Percentiles rank a stretch among this genome's conserved stretches.
Conservation (phyloP, 2,113 vertebrate genomes). For the Trichechus manatus region DNA sequence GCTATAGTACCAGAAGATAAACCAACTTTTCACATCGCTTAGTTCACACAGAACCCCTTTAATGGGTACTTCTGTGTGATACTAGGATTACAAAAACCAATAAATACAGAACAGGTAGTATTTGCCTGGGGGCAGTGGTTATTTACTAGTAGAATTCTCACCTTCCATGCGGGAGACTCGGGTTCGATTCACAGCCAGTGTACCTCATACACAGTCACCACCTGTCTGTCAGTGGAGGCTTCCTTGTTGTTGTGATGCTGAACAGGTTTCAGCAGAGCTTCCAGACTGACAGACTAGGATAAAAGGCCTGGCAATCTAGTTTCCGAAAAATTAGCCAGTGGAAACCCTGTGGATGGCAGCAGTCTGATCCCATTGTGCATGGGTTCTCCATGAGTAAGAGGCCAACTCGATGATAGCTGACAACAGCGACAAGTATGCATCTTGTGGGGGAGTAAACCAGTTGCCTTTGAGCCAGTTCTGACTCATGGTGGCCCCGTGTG, state of each 20-base stretch:
- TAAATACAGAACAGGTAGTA: not conserved
- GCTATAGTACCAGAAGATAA: conserved; percentile 3
- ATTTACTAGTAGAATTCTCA: not conserved
- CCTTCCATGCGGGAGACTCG: not conserved
- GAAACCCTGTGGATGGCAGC: not conserved
- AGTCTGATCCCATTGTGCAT: not conserved
- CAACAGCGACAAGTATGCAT: not conserved
- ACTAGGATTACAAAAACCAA: conserved; percentile 8
- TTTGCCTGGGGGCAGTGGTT: not conserved
- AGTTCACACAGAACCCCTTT: conserved; percentile 6
- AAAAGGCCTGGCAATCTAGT: not conserved
- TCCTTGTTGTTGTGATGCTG: too few species aligned
- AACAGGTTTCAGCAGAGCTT: not conserved
- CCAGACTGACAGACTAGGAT: too few species aligned
- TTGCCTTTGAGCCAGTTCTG: not conserved
- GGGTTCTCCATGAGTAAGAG: not conserved
- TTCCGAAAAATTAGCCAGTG: not conserved
- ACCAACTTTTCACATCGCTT: not conserved
- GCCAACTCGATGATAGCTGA: not conserved
- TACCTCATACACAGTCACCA: not conserved
- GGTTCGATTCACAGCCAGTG: not conserved
- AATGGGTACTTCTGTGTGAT: not conserved
- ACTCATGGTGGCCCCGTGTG: not conserved
- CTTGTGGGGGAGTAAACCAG: not conserved
- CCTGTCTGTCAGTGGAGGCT: not conserved